phyloP scores from a whole-genome alignment of 2,888 invertebrate genomes.

The Drosophila kuntzei region DNA sequence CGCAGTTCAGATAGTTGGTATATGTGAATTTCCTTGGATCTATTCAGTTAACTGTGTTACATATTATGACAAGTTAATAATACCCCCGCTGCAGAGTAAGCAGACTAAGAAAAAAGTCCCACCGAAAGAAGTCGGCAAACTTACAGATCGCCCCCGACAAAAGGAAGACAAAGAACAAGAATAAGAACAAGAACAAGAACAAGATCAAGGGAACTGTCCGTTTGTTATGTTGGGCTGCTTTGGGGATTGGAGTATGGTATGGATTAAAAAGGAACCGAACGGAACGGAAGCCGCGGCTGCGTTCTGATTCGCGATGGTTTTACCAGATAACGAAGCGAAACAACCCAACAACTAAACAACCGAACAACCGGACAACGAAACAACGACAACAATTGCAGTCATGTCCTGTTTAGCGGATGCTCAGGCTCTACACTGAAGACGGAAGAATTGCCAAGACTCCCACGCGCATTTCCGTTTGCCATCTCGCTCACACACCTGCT shows the following conservation, averaged over 20 bases:
- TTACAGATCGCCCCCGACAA: slow-evolving; percentile 69
- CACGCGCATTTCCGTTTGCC: slow-evolving; percentile 70
- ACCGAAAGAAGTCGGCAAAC: slow-evolving; percentile 25
- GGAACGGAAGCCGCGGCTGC: slow-evolving; percentile 71
- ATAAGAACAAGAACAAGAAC: neutral
- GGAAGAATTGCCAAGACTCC: slow-evolving; percentile 50
- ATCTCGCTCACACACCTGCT: slow-evolving; percentile 26
- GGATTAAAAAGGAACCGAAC: neutral
- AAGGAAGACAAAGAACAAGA: slow-evolving; percentile 10
- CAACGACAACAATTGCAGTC: slow-evolving; percentile 36
- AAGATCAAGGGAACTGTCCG: slow-evolving; percentile 22
- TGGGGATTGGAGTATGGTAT: slow-evolving; percentile 16
- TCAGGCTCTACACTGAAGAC: slow-evolving; percentile 31
- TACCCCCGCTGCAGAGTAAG: neutral
- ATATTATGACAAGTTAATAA: slow-evolving; percentile 5
- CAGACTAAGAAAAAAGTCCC: slow-evolving; percentile 1
- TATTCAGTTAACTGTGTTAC: neutral
- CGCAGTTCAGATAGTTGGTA: neutral
- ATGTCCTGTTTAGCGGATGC: slow-evolving; percentile 49
- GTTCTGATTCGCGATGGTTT: slow-evolving; percentile 59
- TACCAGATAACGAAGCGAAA: slow-evolving; percentile 50
- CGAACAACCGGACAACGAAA: slow-evolving; percentile 12
- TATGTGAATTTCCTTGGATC: too few species aligned
- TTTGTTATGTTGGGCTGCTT: neutral
- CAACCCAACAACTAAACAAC: slow-evolving; percentile 11